A percentile compares a stretch with the other conserved stretches of the same genome.
phyloP scores from a whole-genome alignment of 1,140 invertebrate genomes.

The Drosophila carrolli region DNA sequence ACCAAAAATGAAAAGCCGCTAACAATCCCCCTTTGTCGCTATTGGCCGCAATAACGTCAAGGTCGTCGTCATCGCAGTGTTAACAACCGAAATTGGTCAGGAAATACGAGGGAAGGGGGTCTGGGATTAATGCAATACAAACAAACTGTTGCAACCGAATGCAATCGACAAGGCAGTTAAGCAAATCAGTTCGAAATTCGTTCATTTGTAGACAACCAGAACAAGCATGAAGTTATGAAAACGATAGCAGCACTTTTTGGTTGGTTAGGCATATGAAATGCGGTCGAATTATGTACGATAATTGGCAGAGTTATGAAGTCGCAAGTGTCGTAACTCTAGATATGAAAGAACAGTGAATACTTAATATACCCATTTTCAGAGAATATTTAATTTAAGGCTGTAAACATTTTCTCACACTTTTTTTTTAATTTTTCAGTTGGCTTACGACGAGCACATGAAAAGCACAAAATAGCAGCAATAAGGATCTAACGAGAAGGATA shows the following conservation, averaged over 20 bases:
- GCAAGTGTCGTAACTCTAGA: background rate
- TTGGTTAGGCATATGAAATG: background rate
- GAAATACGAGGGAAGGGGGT: background rate
- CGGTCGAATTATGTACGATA: background rate
- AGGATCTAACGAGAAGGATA: background rate
- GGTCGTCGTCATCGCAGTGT: slow-evolving; percentile 40
- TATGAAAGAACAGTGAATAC: background rate
- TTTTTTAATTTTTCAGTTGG: slow-evolving; percentile 25
- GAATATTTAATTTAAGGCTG: background rate
- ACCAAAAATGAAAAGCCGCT: slow-evolving; percentile 23
- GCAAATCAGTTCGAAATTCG: slow-evolving; percentile 17
- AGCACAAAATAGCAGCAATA: slow-evolving; percentile 1
- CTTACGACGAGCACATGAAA: slow-evolving; percentile 32
- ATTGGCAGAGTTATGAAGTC: background rate
- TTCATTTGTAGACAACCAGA: slow-evolving; percentile 1
- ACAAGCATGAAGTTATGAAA: slow-evolving; percentile 5
- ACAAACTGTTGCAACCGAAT: slow-evolving; percentile 6
- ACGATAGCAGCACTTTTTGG: background rate
- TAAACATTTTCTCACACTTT: background rate
- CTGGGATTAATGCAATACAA: slow-evolving; percentile 6
- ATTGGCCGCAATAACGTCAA: slow-evolving; percentile 55
- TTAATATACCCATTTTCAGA: too few relatives aligned
- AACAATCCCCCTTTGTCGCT: slow-evolving; percentile 8
- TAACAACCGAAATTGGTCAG: slow-evolving; percentile 9
- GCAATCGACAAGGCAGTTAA: slow-evolving; percentile 8